Conservation (phyloP, 2,888 invertebrate species). For the Cotesia congregata region DNA sequence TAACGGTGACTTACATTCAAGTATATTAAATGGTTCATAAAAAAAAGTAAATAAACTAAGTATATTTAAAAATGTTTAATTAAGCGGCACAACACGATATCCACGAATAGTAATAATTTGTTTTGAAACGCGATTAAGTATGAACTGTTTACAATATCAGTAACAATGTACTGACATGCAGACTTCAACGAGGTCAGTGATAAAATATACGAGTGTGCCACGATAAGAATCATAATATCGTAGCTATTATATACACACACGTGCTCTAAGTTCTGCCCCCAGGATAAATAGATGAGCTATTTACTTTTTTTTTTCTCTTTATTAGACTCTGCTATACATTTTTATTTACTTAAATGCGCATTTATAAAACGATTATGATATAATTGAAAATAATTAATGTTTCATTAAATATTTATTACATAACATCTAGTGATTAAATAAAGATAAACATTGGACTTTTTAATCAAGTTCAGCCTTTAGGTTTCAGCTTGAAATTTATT, state of each 20-base stretch:
- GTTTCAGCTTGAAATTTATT: too few relatives aligned
- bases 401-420: not conserved
- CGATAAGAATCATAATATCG: constrained; percentile 24
- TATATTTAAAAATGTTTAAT: not conserved
- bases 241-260: not conserved
- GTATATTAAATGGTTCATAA: too few relatives aligned
- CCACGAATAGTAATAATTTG: not conserved
- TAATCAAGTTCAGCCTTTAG: too few relatives aligned
- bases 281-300: constrained; percentile 18
- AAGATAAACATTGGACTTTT: not conserved
- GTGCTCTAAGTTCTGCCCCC: not conserved
- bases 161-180: constrained; percentile 16
- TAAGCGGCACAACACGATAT: not conserved
- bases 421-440: not conserved
- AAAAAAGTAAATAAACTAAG: too few relatives aligned
- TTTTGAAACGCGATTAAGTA: not conserved
- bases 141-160: constrained; percentile 3
- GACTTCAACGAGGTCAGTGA: constrained; percentile 34
- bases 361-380: not conserved
- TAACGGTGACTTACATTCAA: not conserved
- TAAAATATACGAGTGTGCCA: constrained; percentile 29
- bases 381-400: not conserved
- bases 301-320: constrained; percentile 4
- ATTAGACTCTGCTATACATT: not conserved
- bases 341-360: constrained; percentile 1